Evolutionary conservation across 2,797 vertebrate species (phyloP), one percentile per base, ranked within the genome.

Genomic region (Mustela erminea): DNA sequence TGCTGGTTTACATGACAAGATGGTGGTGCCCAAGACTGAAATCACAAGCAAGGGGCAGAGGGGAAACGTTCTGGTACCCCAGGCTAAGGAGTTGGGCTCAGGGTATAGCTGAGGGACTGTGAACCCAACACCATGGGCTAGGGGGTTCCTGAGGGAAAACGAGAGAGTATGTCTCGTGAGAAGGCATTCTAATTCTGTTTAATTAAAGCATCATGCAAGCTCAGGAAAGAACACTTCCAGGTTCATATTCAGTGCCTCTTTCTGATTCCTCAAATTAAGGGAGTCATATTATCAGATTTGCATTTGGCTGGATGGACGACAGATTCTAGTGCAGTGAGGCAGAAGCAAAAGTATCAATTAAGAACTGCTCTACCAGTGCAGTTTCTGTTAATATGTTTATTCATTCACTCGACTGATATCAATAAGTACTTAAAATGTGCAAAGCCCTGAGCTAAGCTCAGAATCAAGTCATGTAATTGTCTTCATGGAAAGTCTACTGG

Each of bases 251-350:
- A 27, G 41, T 60, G 56, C 35, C 17, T 90, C n/a, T 85, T 92
- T 60, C 25, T 70, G 43, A 87, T 84, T 62, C 54, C 20, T 82
- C 62, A 60, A 93, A 52, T 32, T 20, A 54, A 46, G 7, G 5
- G 4, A 23, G 43, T 87, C 43, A 43, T 90, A 8, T n/a, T 77
- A 52, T 20, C 20, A 46, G 35, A 81, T 70, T 84, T 81, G 70
- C 89, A 58, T 72, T 94, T 49, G 91, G n/a, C 32, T 29, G 41
- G 18, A 17, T 46, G 38, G 84, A 97, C 87, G 74, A 80, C 27
- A 70, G 83, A 84, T 62, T 94, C 46, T 82, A 46, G 41, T 7
- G 23, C 60, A 77, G 23, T 43, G 75, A 75, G 38, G 32, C 23
- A 60, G 74, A 75, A 72, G 64, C 43, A 87, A 87, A 82, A 18